These are phyloP conservation scores for Chionodraco myersi DNA, from an alignment of 2,113 vertebrate genomes.

Conservation along the genomic window DNA sequence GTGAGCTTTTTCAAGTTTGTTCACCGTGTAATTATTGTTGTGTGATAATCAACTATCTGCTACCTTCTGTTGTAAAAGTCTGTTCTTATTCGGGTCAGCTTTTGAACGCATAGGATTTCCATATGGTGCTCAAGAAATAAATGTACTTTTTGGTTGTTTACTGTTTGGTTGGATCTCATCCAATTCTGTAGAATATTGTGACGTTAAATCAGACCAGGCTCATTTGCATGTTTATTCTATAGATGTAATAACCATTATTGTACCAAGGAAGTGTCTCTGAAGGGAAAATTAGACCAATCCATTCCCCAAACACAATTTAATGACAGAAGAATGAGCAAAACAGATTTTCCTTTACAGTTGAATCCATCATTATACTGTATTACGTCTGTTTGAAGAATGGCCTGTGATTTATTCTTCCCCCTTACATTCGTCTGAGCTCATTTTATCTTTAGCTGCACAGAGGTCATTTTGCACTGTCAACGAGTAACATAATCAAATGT, in stretches of 20 bases:
- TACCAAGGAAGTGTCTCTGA: constrained; percentile 14
- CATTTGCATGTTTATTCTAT: neutral
- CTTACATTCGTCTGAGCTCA: constrained; percentile 57
- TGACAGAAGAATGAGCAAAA: constrained; percentile 40
- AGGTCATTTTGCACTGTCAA: constrained; percentile 59
- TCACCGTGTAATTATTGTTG: neutral
- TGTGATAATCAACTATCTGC: no score
- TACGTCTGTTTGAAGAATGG: constrained; percentile 49
- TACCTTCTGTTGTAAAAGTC: no score
- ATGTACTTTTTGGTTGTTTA: neutral
- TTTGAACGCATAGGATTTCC: neutral
- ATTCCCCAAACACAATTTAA: constrained; percentile 37
- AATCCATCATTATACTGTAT: constrained; percentile 50
- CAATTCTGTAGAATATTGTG: neutral
- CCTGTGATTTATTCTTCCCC: constrained; percentile 32
- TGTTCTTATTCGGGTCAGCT: no score
- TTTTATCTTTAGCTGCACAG: constrained; percentile 56
- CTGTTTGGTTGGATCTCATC: neutral
- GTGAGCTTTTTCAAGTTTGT: neutral
- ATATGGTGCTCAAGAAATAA: neutral
- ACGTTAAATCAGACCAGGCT: neutral
- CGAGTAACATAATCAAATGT: constrained; percentile 62
- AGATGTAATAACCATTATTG: constrained; percentile 4
- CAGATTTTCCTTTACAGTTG: constrained; percentile 41
- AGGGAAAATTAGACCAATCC: constrained; percentile 46